Evolutionary conservation across 1,140 invertebrate species (phyloP).

Genomic region (Leptopilina clavipes): DNA sequence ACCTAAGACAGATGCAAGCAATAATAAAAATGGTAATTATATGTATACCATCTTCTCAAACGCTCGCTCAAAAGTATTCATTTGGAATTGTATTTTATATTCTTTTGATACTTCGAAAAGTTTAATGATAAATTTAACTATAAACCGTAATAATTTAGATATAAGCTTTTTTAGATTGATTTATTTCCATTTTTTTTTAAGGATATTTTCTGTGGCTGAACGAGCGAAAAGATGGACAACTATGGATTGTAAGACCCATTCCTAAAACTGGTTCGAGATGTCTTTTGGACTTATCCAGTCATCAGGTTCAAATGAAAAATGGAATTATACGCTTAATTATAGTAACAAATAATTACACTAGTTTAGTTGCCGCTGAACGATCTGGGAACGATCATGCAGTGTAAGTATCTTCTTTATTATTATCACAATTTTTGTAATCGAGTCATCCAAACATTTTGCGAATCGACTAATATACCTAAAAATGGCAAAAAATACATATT

Average conservation of each 20-base stretch:
- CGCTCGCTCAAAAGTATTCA: no score
- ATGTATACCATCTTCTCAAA: no score
- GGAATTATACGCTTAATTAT: conserved; percentile 80
- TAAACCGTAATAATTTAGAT: no score
- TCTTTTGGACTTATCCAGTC: conserved; percentile 79
- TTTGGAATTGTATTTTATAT: no score
- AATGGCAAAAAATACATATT: no score
- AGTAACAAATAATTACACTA: conserved; percentile 75
- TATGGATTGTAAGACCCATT: conserved; percentile 61
- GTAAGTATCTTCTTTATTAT: conserved; percentile 68
- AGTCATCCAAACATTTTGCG: no score
- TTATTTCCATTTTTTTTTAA: conserved; percentile 64
- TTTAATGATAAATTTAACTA: no score
- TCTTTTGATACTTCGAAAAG: no score
- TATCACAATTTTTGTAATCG: no score
- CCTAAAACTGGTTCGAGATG: conserved; percentile 62
- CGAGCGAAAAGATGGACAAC: conserved; percentile 72
- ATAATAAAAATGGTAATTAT: conserved; percentile 48
- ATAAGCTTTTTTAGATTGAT: neutral
- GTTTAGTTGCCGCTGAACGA: conserved; percentile 77
- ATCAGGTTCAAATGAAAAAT: conserved; percentile 82
- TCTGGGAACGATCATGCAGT: conserved; percentile 76
- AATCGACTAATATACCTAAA: no score
- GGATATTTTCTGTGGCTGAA: conserved; percentile 81
- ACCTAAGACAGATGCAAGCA: conserved; percentile 57